Base-by-base conservation (phyloP, 1,140 invertebrate genomes). In the Drosophila kohkoa region DNA sequence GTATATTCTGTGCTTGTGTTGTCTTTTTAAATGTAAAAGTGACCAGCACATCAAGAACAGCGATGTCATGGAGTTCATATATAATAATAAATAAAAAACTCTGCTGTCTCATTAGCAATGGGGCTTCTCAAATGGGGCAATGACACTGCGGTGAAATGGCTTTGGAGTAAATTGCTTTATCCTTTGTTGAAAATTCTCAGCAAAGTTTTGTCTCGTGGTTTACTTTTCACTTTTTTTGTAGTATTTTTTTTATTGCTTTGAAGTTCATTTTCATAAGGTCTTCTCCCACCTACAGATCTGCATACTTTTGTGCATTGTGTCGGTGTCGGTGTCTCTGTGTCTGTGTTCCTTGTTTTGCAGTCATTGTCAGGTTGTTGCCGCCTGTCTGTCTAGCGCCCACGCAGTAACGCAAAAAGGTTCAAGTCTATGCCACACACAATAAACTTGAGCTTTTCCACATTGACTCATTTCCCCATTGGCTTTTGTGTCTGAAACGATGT, bases 311-410 rank as follows among this genome's bases (percentile, higher is more conserved):
- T 43, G n/a, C 41, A 43, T 43, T 43, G 41, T 43, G 11, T 43
- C 7, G 30, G 30, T 0, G 35, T 10, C 32, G 8, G 32, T 20
- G 20, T 20, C 1, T 11, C 32, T 35, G 32, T 20, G 20, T 20
- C 1, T 11, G 0, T 46, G 57, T 48, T 46, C 57, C 43, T 51
- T 60, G 64, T 52, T 73, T 65, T 62, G 62, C 45, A 59, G 65
- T 48, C 83, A 88, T 86, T 86, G 82, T 88, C 74, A 88, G 83
- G 83, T 87, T 89, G 83, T 87, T 87, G 83, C 80, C 41, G 41
- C 41, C 41, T 43, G 41, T 43, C 80, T 83, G 81, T 85, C 81
- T 85, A 89, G 78, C 74, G 60, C 43, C 66, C 64, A 54, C 51
- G 63, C 63, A 72, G 20, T 0, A 25, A 25, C 20, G 20, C 3